Percentiles rank a stretch among this genome's conserved stretches.
phyloP scores from a whole-genome alignment of 2,888 invertebrate species.

The Keiferia lycopersicella region DNA sequence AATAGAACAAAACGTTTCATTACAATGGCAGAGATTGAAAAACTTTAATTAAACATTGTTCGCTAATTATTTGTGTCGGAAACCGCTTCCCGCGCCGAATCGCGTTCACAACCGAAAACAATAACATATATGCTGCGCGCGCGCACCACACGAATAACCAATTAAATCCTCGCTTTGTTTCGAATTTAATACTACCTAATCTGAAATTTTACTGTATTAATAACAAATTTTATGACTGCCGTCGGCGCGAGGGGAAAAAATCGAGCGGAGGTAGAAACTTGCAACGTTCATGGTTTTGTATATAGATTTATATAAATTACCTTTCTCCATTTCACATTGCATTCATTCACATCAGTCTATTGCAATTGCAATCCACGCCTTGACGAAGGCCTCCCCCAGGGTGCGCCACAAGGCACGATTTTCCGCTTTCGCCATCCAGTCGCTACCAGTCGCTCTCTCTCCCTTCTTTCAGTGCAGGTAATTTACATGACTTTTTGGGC shows the following conservation, averaged over 20 bases:
- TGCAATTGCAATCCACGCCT: too few relatives aligned
- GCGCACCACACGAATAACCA: conserved; percentile 63
- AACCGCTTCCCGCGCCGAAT: conserved; percentile 15
- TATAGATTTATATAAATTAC: background rate
- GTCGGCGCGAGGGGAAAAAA: conserved; percentile 5
- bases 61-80: conserved; percentile 39
- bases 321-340: background rate
- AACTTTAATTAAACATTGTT: conserved; percentile 12
- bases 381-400: too few relatives aligned
- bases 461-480: too few relatives aligned
- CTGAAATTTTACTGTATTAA: conserved; percentile 79
- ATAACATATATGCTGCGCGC: conserved; percentile 49
- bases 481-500: too few relatives aligned
- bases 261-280: background rate
- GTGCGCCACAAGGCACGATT: too few relatives aligned
- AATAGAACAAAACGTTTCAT: conserved; percentile 5
- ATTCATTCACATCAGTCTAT: too few relatives aligned
- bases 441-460: too few relatives aligned
- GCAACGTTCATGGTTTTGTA: background rate
- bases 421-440: too few relatives aligned
- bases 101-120: conserved; percentile 50
- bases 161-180: conserved; percentile 78
- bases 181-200: conserved; percentile 77
- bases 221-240: conserved; percentile 72
- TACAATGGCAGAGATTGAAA: conserved; percentile 2